Base-by-base conservation (phyloP, 2,888 invertebrate genomes). In the Folsomia manolachei region DNA sequence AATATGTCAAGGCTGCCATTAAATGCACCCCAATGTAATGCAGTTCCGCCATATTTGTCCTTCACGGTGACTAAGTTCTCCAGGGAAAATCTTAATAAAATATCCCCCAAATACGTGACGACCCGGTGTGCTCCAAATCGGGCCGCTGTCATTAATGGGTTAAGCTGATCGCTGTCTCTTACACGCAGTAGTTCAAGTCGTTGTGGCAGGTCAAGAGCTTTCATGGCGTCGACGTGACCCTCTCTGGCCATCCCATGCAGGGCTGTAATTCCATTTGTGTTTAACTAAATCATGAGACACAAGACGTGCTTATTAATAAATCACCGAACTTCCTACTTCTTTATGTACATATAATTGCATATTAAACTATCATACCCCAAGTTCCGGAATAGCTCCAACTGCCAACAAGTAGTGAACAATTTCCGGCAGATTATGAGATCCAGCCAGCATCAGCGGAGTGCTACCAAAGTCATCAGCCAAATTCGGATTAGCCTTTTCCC, bases 171-270 rank as follows among this genome's bases (percentile, higher is more conserved):
- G n/a, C 4, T n/a, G n/a, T 60, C 60, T 19, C n/a, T 7, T 9
- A 60, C 23, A 9, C n/a, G 9, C 23, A 60, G n/a, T 60, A 60
- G 23, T 4, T 60, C 19, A 4, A 60, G n/a, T 4, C 23, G 7
- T 60, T n/a, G 4, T n/a, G n/a, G 19, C 60, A 60, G 7, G 7
- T n/a, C 23, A 4, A 60, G 60, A 60, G 60, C n/a, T 60, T 60
- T n/a, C 4, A n/a, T n/a, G 4, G 9, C 60, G 9, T 11, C 4
- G 9, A 60, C 19, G 23, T 60, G 4, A 19, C n/a, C 60, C 4
- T n/a, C 23, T 60, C n/a, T 60, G 4, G 60, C 60, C n/a, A 60
- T 60, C n/a, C 4, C n/a, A n/a, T 60, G 60, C n/a, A 60, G 60
- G n/a, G 9, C 4, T 7, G 60, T 60, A 7, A 60, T n/a, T 60